Conservation (phyloP, 1,140 invertebrate species). For the Drosophila navojoa region DNA sequence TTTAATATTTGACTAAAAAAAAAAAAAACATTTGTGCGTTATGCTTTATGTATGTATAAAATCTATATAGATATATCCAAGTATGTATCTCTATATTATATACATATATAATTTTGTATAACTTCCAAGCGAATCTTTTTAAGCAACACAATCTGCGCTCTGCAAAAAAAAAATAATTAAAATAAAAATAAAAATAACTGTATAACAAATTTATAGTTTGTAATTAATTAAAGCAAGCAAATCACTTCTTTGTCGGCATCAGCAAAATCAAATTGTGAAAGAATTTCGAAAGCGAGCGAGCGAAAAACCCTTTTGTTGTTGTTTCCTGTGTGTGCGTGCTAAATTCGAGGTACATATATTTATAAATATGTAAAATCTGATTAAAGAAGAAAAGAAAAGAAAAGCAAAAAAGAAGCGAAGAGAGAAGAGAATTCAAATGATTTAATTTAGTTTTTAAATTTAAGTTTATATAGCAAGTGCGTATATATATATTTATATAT, state of each 20-base stretch:
- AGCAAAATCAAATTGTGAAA: constrained; percentile 24
- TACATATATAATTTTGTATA: constrained; percentile 27
- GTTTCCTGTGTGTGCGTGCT: constrained; percentile 75
- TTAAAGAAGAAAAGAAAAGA: constrained; percentile 43
- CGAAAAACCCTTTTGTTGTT: constrained; percentile 58
- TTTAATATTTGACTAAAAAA: constrained; percentile 28
- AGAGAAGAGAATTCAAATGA: constrained; percentile 72
- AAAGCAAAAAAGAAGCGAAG: constrained; percentile 38
- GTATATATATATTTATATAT: constrained; percentile 54
- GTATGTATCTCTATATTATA: constrained; percentile 23
- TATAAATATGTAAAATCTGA: constrained; percentile 52
- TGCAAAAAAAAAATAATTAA: neutral
- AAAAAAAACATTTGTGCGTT: constrained; percentile 22
- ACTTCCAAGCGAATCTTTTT: constrained; percentile 33
- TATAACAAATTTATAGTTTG: constrained; percentile 34
- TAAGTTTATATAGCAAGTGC: constrained; percentile 81
- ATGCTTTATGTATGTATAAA: constrained; percentile 20
- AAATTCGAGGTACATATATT: constrained; percentile 52
- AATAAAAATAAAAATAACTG: neutral
- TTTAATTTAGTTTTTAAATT: constrained; percentile 78
- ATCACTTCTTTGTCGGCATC: constrained; percentile 22
- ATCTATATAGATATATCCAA: constrained; percentile 8
- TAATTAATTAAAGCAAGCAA: constrained; percentile 21
- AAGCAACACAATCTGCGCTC: constrained; percentile 25
- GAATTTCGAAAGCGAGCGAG: constrained; percentile 18